A percentile compares a stretch with the other conserved stretches of the same genome.
These are phyloP conservation scores for Tautogolabrus adspersus DNA, from an alignment of 2,113 vertebrate genomes.

Conservation along the genomic window DNA sequence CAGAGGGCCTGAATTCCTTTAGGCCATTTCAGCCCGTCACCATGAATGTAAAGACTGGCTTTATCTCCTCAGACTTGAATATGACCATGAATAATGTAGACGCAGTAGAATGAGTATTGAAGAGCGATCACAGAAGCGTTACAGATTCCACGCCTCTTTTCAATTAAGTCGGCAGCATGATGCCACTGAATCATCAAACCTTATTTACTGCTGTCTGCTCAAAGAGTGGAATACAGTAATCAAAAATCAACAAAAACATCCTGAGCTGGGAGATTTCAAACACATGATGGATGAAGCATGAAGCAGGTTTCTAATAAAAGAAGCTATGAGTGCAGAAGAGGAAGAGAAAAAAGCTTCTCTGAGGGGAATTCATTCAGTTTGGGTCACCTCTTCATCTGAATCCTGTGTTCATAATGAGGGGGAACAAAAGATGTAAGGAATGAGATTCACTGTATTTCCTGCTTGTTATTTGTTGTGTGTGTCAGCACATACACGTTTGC, in stretches of 20 bases:
- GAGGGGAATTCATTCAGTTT: slow-evolving; percentile 21
- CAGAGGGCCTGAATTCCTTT: slow-evolving; percentile 53
- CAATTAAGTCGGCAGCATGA: slow-evolving; percentile 33
- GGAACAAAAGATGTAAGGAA: slow-evolving; percentile 52
- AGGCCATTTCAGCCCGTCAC: slow-evolving; percentile 56
- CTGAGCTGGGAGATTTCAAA: slow-evolving; percentile 31
- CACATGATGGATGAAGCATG: slow-evolving; percentile 45
- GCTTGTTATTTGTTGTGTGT: slow-evolving; percentile 61
- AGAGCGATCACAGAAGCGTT: slow-evolving; percentile 39
- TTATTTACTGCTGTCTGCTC: slow-evolving; percentile 48
- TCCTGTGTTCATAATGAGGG: slow-evolving; percentile 44
- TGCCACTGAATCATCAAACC: slow-evolving; percentile 49
- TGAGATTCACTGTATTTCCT: slow-evolving; percentile 52
- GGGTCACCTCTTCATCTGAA: slow-evolving; percentile 24
- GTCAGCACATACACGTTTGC: slow-evolving; percentile 67
- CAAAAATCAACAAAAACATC: slow-evolving; percentile 17
- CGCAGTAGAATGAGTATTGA: slow-evolving; percentile 42
- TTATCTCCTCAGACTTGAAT: slow-evolving; percentile 57
- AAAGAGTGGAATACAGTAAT: slow-evolving; percentile 29
- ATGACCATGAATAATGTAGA: slow-evolving; percentile 70
- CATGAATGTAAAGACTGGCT: slow-evolving; percentile 66
- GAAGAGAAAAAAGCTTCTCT: slow-evolving; percentile 26
- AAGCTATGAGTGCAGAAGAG: slow-evolving; percentile 9
- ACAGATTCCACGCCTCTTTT: slow-evolving; percentile 37
- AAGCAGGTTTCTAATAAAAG: slow-evolving; percentile 20